Conservation (phyloP, 2,113 vertebrate species). For the Lepus europaeus region DNA sequence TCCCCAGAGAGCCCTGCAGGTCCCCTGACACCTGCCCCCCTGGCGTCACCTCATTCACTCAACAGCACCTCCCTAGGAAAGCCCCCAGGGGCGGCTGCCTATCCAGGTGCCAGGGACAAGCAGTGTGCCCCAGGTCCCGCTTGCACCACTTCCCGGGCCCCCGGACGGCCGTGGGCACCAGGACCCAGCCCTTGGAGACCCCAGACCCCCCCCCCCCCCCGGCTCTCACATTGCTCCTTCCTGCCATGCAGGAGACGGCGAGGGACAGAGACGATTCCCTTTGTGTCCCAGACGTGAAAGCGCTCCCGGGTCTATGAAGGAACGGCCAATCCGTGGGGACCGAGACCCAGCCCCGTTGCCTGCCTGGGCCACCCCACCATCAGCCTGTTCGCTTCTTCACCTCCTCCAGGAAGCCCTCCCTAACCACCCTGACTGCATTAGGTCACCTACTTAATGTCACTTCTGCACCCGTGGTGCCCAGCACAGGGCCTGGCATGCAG, state of each 20-base stretch:
- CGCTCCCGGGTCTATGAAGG: too few relatives aligned
- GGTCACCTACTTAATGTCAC: neutral
- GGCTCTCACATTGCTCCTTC: too few relatives aligned
- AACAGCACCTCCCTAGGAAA: too few relatives aligned
- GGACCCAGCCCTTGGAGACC: neutral
- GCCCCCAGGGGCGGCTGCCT: too few relatives aligned
- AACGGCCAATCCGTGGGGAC: neutral
- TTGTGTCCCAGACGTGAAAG: too few relatives aligned
- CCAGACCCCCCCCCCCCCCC: rapidly evolving
- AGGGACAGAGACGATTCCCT: neutral
- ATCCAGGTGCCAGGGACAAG: too few relatives aligned
- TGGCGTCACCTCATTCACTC: neutral
- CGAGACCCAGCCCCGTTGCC: neutral
- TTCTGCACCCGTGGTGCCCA: neutral
- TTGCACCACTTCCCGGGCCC: rapidly evolving
- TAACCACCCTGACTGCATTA: neutral
- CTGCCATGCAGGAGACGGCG: rapidly evolving
- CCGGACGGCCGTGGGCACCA: neutral
- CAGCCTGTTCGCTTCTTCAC: rapidly evolving
- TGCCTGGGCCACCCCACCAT: neutral
- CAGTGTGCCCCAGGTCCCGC: rapidly evolving
- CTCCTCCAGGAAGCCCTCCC: neutral
- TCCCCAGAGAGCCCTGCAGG: neutral
- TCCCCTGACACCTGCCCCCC: neutral
- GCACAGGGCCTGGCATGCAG: neutral